phyloP scores from a whole-genome alignment of 2,113 vertebrate species.

The Heterotilapia buettikoferi region DNA sequence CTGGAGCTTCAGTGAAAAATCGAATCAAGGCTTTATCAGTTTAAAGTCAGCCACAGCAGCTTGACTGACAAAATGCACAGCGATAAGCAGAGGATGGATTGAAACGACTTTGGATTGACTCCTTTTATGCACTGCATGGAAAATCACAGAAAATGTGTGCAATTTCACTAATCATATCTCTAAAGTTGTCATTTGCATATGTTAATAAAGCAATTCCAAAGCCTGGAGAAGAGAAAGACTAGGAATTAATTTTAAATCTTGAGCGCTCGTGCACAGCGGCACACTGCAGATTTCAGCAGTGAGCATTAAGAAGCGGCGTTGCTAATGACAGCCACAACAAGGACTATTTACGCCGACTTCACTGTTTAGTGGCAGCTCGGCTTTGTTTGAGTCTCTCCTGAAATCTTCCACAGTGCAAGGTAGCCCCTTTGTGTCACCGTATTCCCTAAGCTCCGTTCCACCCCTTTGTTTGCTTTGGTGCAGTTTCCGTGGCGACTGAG shows the following conservation, averaged over 20 bases:
- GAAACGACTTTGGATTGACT: slow-evolving; percentile 41
- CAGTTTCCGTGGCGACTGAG: slow-evolving; percentile 73
- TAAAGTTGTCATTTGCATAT: slow-evolving; percentile 69
- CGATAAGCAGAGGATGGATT: slow-evolving; percentile 31
- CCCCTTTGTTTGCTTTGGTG: slow-evolving; percentile 77
- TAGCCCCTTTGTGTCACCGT: slow-evolving; percentile 70
- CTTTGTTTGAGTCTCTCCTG: slow-evolving; percentile 49
- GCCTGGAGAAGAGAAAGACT: not conserved
- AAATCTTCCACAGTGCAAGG: slow-evolving; percentile 60
- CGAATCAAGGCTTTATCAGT: slow-evolving; percentile 23
- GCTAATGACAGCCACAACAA: slow-evolving; percentile 13
- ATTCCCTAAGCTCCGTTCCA: slow-evolving; percentile 65
- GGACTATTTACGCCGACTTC: not conserved
- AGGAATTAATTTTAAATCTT: slow-evolving; percentile 20
- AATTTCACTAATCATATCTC: slow-evolving; percentile 64
- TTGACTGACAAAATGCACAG: slow-evolving; percentile 52
- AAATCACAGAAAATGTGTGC: slow-evolving; percentile 58
- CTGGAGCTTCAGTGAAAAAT: not conserved
- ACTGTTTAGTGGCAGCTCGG: not conserved
- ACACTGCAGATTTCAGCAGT: not conserved
- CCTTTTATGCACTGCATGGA: slow-evolving; percentile 41
- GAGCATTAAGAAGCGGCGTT: not conserved
- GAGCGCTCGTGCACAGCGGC: not conserved
- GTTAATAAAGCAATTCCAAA: slow-evolving; percentile 58
- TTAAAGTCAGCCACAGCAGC: slow-evolving; percentile 11